These are phyloP conservation scores for Platycheirus albimanus DNA, from an alignment of 2,888 invertebrate species.

Conservation along the genomic window DNA sequence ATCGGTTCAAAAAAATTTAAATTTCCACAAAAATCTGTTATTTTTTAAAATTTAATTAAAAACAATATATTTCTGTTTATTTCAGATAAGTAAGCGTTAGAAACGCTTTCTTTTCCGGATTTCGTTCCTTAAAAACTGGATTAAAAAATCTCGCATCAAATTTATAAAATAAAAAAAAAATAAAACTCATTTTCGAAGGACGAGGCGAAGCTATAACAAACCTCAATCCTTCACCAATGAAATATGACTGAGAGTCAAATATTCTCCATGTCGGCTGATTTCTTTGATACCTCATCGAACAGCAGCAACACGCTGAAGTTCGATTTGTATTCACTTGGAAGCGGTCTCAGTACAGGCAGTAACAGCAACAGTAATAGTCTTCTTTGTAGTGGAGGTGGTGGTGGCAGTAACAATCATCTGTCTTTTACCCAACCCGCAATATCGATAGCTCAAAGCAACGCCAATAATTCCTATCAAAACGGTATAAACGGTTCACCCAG, in stretches of 20 bases:
- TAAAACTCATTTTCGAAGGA: background rate
- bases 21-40: too few species aligned
- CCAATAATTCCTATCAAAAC: slow-evolving; percentile 30
- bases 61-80: slow-evolving; percentile 2
- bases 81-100: slow-evolving; percentile 39
- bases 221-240: slow-evolving; percentile 62
- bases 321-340: slow-evolving; percentile 79
- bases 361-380: slow-evolving; percentile 75
- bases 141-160: background rate
- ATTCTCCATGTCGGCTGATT: slow-evolving; percentile 82
- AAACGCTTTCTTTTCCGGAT: slow-evolving; percentile 7
- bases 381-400: slow-evolving; percentile 65
- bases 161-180: background rate
- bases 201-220: slow-evolving; percentile 26
- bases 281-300: slow-evolving; percentile 82
- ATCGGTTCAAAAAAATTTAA: too few species aligned
- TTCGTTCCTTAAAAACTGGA: background rate
- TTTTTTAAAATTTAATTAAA: background rate
- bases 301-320: slow-evolving; percentile 81
- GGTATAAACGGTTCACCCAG: slow-evolving; percentile 27
- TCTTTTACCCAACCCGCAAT: slow-evolving; percentile 47
- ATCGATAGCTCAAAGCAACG: slow-evolving; percentile 49
- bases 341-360: slow-evolving; percentile 73
- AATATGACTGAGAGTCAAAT: slow-evolving; percentile 82
- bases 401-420: slow-evolving; percentile 66